Evolutionary conservation across 1,140 invertebrate genomes (phyloP).

Genomic region (Drosophila mojavensis): DNA sequence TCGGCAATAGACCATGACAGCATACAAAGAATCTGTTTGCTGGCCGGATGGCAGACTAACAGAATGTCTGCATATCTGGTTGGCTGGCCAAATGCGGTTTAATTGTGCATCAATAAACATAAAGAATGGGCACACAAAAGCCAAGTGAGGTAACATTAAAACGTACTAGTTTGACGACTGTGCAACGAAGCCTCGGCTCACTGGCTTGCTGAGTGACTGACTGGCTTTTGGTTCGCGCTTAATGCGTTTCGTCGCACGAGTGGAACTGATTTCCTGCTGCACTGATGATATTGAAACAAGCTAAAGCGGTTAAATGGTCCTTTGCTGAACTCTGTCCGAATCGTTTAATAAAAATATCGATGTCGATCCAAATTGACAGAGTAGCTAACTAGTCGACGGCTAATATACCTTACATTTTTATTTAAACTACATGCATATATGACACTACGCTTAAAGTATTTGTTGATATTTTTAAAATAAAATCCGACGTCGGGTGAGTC

Average conservation of each 20-base stretch:
- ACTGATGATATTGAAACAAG: constrained; percentile 7
- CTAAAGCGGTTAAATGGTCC: background rate
- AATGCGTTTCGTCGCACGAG: constrained; percentile 36
- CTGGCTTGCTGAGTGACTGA: constrained; percentile 44
- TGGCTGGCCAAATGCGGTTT: constrained; percentile 55
- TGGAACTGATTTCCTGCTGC: constrained; percentile 35
- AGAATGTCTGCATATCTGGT: constrained; percentile 31
- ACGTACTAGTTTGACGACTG: constrained; percentile 36
- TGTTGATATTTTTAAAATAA: too few species aligned
- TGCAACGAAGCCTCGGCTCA: constrained; percentile 52
- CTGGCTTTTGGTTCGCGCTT: constrained; percentile 25
- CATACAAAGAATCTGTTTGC: constrained; percentile 62
- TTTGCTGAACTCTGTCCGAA: background rate
- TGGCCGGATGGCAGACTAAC: constrained; percentile 46
- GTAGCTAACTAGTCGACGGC: too few species aligned
- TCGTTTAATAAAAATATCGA: too few species aligned
- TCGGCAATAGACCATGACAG: constrained; percentile 74
- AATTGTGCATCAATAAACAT: constrained; percentile 67
- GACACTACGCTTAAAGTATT: too few species aligned
- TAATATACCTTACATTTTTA: too few species aligned
- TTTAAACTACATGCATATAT: too few species aligned
- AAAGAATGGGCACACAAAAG: constrained; percentile 43
- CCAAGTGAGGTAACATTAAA: constrained; percentile 47
- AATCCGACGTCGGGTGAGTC: too few species aligned
- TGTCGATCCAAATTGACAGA: too few species aligned